These are phyloP conservation scores for Athalia circularis DNA, from an alignment of 2,888 invertebrate species.

Conservation along the genomic window DNA sequence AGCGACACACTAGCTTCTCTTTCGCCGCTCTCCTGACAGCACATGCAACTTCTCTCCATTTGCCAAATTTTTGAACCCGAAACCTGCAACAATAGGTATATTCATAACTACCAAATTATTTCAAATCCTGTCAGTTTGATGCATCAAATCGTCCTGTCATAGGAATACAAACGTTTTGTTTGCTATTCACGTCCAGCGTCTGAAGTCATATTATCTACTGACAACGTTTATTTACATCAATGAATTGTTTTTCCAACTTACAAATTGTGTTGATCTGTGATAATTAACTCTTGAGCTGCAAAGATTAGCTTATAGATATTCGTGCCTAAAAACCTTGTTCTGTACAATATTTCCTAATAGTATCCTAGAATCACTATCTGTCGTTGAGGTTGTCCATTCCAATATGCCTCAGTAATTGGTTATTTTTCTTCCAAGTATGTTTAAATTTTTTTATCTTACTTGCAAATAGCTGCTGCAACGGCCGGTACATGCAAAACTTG, in stretches of 20 bases:
- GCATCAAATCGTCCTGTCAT: not conserved
- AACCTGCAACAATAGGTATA: slow-evolving; percentile 78
- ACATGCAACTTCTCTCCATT: slow-evolving; percentile 96
- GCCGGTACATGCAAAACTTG: slow-evolving; percentile 94
- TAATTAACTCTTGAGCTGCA: not conserved
- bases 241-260: slow-evolving; percentile 5
- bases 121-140: not conserved
- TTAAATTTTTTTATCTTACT: slow-evolving; percentile 75
- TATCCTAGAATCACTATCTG: no score
- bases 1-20: slow-evolving; percentile 92
- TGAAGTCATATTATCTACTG: not conserved
- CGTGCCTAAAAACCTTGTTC: no score
- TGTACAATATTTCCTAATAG: no score
- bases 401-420: no score
- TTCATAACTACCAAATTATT: not conserved
- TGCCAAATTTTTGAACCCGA: slow-evolving; percentile 97
- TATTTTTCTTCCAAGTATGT: no score
- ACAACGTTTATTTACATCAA: slow-evolving; percentile 13
- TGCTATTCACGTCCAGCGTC: slow-evolving; percentile 1
- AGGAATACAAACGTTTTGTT: not conserved
- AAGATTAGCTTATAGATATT: not conserved
- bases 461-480: slow-evolving; percentile 94
- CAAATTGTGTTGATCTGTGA: slow-evolving; percentile 3
- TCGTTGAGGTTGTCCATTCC: no score
- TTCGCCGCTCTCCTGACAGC: slow-evolving; percentile 95